Percentiles rank a stretch among this genome's conserved stretches.
phyloP scores from a whole-genome alignment of 2,888 invertebrate genomes.

The Eustalomyia histrio region DNA sequence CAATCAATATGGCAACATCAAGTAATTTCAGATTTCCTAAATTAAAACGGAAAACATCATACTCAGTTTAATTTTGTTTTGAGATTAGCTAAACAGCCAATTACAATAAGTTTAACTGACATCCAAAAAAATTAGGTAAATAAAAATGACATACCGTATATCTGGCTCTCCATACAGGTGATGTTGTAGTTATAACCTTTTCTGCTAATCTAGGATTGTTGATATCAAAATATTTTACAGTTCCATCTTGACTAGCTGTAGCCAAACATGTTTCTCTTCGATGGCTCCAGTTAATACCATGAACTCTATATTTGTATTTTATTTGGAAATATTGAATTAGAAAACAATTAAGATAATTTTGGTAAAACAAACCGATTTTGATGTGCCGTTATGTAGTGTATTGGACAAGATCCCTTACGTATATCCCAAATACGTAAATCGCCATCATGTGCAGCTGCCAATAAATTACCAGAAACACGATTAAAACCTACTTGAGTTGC shows the following conservation, averaged over 20 bases:
- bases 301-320: slow-evolving; percentile 83
- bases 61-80: too few relatives aligned
- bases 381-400: slow-evolving; percentile 96
- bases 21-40: too few relatives aligned
- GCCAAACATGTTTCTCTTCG: slow-evolving; percentile 90
- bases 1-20: too few relatives aligned
- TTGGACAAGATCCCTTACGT: slow-evolving; percentile 90
- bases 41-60: too few relatives aligned
- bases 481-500: slow-evolving; percentile 98
- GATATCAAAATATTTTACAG: slow-evolving; percentile 96
- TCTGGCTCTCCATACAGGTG: slow-evolving; percentile 94
- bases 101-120: too few relatives aligned
- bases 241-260: slow-evolving; percentile 96
- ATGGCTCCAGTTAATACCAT: slow-evolving; percentile 97
- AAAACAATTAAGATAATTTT: not conserved
- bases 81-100: too few relatives aligned
- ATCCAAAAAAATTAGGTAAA: too few relatives aligned
- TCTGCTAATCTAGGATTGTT: slow-evolving; percentile 91
- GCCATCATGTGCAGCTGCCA: slow-evolving; percentile 97
- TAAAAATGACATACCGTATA: slow-evolving; percentile 83
- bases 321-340: slow-evolving; percentile 14
- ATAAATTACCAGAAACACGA: slow-evolving; percentile 87
- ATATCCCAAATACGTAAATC: slow-evolving; percentile 98
- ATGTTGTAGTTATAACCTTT: slow-evolving; percentile 89
- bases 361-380: slow-evolving; percentile 80